Evolutionary conservation across 2,797 vertebrate species (phyloP).

Genomic region (Chaunax sp.): DNA sequence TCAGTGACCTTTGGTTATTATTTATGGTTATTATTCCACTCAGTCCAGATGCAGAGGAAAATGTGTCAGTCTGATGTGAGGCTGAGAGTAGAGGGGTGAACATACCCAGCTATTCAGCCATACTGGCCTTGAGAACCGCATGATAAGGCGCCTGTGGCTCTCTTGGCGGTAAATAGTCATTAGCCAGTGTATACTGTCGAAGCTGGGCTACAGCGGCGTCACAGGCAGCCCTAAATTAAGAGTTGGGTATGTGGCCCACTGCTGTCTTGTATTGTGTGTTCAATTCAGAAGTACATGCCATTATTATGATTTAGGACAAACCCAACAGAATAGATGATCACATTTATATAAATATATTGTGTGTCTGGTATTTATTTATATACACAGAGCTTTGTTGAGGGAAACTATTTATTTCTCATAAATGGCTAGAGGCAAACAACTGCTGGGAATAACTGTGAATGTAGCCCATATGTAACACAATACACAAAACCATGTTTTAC

Average conservation of each 20-base stretch:
- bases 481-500: slow-evolving; percentile 45
- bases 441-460: slow-evolving; percentile 53
- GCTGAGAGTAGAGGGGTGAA: slow-evolving; percentile 8
- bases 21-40: no score
- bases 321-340: slow-evolving; percentile 15
- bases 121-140: slow-evolving; percentile 37
- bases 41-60: no score
- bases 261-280: slow-evolving; percentile 16
- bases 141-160: slow-evolving; percentile 43
- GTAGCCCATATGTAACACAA: slow-evolving; percentile 45
- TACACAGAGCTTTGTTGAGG: slow-evolving; percentile 18
- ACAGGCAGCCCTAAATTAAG: slow-evolving; percentile 48
- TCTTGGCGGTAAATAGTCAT: slow-evolving; percentile 67
- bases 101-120: slow-evolving; percentile 25
- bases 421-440: slow-evolving; percentile 42
- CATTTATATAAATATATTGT: slow-evolving; percentile 36
- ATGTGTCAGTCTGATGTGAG: slow-evolving; percentile 2
- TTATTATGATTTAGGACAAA: slow-evolving; percentile 29
- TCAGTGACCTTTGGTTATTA: no score
- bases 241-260: slow-evolving; percentile 17
- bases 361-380: slow-evolving; percentile 28
- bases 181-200: slow-evolving; percentile 38
- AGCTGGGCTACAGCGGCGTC: slow-evolving; percentile 8
- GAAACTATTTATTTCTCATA: slow-evolving; percentile 19
- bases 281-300: slow-evolving; percentile 19